Base-by-base conservation (phyloP, 2,113 vertebrate genomes). In the Megaceryle torquata region DNA sequence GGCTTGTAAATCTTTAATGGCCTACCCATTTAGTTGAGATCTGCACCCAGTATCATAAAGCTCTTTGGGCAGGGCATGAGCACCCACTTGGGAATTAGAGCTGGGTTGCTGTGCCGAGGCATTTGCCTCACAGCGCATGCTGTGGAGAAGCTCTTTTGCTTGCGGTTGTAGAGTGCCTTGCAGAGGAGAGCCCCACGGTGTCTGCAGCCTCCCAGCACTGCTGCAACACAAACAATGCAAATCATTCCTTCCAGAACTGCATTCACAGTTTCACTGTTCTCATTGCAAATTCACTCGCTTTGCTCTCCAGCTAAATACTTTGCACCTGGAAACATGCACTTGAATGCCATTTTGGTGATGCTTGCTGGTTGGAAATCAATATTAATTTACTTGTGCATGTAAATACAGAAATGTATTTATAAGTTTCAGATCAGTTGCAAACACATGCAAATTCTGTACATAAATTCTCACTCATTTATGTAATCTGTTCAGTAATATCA, bases 371-470 rank as follows among this genome's bases (percentile, higher is more conserved):
- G 77, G 77, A 92, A 96, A 96, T 96, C 96, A 93, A 57, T 95
- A 96, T 97, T 95, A 92, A 96, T 96, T 94, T 96, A 96, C 88
- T 95, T 97, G 83, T 88, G 93, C 53, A 0, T 96, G 91, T 95
- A 95, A 96, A 94, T 84, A 94, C 93, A 92, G 95, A 87, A 91
- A 91, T 3, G 74, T 89, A 96, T 97, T 97, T 96, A 91, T 94
- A 96, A 92, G 86, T 96, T 96, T 97, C 96, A 96, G 92, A 96
- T 96, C 92, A 96, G 92, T 94, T 97, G 92, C 96, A 96, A 96
- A 96, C 92, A 95, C 88, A 97, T 96, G 93, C 88, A 96, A 97
- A 96, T 96, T 96, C 83, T 89, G 83, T 97, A 96, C 95, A 95
- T 92, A 96, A 96, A 95, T 96, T 97, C 92, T 93, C 80, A 54